A percentile compares a stretch with the other conserved stretches of the same genome.
phyloP scores from a whole-genome alignment of 2,888 invertebrate genomes.

The Phyllotreta striolata region DNA sequence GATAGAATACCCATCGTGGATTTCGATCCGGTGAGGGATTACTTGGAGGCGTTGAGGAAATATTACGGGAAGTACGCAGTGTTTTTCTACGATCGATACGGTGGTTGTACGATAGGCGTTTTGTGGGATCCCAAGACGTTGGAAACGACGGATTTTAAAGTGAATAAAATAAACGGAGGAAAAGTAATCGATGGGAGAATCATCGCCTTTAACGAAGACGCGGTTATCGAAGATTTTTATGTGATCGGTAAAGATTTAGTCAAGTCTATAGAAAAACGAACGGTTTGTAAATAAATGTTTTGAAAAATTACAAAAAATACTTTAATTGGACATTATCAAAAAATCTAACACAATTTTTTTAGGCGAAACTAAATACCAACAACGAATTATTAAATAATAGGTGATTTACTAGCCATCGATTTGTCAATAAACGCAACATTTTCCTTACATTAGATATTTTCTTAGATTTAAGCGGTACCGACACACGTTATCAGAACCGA shows the following conservation, averaged over 20 bases:
- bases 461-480: no score
- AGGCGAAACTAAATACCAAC: no score
- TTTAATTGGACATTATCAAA: no score
- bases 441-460: no score
- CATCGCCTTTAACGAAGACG: constrained; percentile 70
- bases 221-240: constrained; percentile 76
- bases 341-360: no score
- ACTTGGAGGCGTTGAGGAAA: constrained; percentile 75
- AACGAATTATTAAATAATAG: no score
- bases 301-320: constrained; percentile 4
- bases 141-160: constrained; percentile 75
- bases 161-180: constrained; percentile 66
- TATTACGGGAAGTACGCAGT: constrained; percentile 80
- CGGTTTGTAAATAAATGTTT: constrained; percentile 11
- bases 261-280: constrained; percentile 62
- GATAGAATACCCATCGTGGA: constrained; percentile 74
- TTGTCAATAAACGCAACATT: no score
- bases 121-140: constrained; percentile 80
- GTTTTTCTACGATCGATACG: constrained; percentile 89
- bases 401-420: no score
- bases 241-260: constrained; percentile 74
- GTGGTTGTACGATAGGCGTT: constrained; percentile 85
- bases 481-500: no score
- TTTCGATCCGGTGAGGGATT: constrained; percentile 77
- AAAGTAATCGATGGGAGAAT: constrained; percentile 65